Base-by-base conservation (phyloP, 2,888 invertebrate genomes). In the Mesoligia furuncula region DNA sequence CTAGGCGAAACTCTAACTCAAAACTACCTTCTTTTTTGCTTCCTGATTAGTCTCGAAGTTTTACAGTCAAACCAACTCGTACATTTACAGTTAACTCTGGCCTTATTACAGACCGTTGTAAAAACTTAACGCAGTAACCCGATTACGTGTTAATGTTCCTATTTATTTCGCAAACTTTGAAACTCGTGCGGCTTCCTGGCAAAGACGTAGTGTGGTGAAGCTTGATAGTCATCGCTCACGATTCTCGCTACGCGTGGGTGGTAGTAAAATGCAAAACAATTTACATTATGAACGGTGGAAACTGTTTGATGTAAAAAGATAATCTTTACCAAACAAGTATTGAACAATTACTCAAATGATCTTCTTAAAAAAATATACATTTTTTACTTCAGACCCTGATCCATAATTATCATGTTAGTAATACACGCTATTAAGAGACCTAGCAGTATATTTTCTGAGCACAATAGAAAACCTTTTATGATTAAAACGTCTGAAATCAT, bases 221-320 rank as follows among this genome's bases (percentile, higher is more conserved):
- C 24, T 51, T 73, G 84, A 88, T 86, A 88, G 68, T 68, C 77
- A 88, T 87, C 87, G 88, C 74, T 84, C 84, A 84, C 88, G 84
- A 81, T 71, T 78, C 75, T 73, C 48, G 45, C 67, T 59, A 77
- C 65, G 85, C 71, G 68, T 69, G 64, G 67, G 68, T 69, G 61
- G 67, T 57, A 64, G 67, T 61, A 73, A 79, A 79, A 73, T 61
- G 27, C 36, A 59, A 61, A 86, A 62, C 65, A 68, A 75, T 72
- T 45, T 83, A 66, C 64, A 73, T 74, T 73, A 65, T 69, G 42
- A 73, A 54, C 62, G 39, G 27, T 61, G 24, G 31, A 62, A 78
- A 62, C 20, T 48, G 27, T 51, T 66, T 51, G 7, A 61, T 36
- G 6, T 57, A 20, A 61, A 83, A 85, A 62, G 6, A 73, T 64